These are phyloP conservation scores for Holacanthella duospinosa DNA, from an alignment of 2,888 invertebrate species.

Conservation along the genomic window DNA sequence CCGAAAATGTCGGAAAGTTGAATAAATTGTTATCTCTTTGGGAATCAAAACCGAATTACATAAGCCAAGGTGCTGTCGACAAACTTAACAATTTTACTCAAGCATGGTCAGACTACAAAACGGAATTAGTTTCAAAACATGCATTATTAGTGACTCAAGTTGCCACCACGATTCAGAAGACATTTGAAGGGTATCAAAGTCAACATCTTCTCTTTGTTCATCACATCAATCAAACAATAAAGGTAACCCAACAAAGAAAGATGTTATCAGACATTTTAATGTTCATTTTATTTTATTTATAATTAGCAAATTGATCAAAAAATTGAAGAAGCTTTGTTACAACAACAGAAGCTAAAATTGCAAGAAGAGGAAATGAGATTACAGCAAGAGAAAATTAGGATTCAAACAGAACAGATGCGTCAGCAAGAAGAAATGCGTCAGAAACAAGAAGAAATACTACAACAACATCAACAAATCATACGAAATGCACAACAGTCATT, in stretches of 20 bases:
- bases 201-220: constrained; percentile 92
- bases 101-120: constrained; percentile 83
- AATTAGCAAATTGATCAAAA: constrained; percentile 49
- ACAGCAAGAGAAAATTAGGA: constrained; percentile 27
- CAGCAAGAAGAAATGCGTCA: constrained; percentile 44
- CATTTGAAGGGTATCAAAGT: constrained; percentile 76
- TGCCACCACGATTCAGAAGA: constrained; percentile 66
- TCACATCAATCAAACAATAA: constrained; percentile 81
- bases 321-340: constrained; percentile 43
- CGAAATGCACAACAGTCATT: constrained; percentile 38
- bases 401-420: constrained; percentile 40
- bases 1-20: constrained; percentile 80
- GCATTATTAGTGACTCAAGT: constrained; percentile 65
- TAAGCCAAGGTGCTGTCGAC: constrained; percentile 67
- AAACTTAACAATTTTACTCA: constrained; percentile 75
- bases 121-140: constrained; percentile 69
- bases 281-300: constrained; percentile 3
- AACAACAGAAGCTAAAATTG: constrained; percentile 33
- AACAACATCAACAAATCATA: constrained; percentile 40
- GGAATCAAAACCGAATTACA: constrained; percentile 91
- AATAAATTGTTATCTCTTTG: constrained; percentile 87
- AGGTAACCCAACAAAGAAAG: constrained; percentile 39
- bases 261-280: background rate
- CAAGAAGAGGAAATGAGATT: constrained; percentile 35
- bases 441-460: constrained; percentile 42